Percentiles rank a stretch among this genome's conserved stretches.
Evolutionary conservation across 2,113 vertebrate species (phyloP).

Genomic region (Tenrec ecaudatus): DNA sequence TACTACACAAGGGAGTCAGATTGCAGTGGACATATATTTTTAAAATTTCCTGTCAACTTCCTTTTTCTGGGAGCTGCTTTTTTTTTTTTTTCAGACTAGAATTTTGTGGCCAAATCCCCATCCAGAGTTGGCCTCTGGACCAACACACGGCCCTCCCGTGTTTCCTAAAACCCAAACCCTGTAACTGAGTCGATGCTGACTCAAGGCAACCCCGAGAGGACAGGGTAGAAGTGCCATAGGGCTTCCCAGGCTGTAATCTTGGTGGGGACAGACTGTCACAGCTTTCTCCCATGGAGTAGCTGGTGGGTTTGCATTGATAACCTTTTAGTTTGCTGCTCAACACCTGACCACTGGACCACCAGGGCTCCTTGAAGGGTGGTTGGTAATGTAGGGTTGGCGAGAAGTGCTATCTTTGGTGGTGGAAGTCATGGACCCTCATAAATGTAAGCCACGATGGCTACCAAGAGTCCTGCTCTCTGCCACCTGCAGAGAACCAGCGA

Average conservation of each 20-base stretch:
- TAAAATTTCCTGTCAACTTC: fast-evolving
- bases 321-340: not conserved
- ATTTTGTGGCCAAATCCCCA: not conserved
- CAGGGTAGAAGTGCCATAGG: not conserved
- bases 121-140: not conserved
- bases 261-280: not conserved
- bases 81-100: not conserved
- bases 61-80: not conserved
- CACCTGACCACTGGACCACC: not conserved
- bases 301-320: too few relatives aligned
- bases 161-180: not conserved
- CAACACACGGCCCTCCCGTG: not conserved
- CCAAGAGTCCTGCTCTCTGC: not conserved
- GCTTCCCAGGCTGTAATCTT: not conserved
- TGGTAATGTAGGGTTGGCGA: not conserved
- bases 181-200: not conserved
- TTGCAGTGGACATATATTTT: not conserved
- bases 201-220: not conserved
- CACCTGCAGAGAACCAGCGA: not conserved
- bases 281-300: too few relatives aligned
- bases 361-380: not conserved
- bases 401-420: not conserved
- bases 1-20: not conserved
- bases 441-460: not conserved
- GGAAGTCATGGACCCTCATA: not conserved